A percentile compares a stretch with the other conserved stretches of the same genome.
Evolutionary conservation across 2,113 vertebrate genomes (phyloP).

Genomic region (Phyllostomus hastatus): DNA sequence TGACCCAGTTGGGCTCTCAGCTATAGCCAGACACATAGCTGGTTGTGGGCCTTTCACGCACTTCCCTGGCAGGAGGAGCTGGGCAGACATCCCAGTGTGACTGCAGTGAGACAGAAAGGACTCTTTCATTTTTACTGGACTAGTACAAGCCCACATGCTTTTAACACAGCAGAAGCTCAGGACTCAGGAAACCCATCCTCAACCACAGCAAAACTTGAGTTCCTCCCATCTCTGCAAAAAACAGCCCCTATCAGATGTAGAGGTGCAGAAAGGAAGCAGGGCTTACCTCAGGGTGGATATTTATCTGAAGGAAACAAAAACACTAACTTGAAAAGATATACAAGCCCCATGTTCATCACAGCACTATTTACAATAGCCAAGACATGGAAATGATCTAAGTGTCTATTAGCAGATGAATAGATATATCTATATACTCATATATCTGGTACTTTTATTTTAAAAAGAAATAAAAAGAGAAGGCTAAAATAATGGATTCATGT

Average conservation of each 20-base stretch:
- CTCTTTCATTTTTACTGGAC: neutral
- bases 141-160: neutral
- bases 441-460: neutral
- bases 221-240: neutral
- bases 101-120: fast-evolving
- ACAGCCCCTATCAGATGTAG: neutral
- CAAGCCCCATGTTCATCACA: neutral
- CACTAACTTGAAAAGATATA: neutral
- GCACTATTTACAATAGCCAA: neutral
- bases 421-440: no score
- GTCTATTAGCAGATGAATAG: neutral
- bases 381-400: neutral
- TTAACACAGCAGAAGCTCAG: neutral
- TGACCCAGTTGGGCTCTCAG: neutral
- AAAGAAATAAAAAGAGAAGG: neutral
- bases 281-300: neutral
- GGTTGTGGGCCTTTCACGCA: fast-evolving
- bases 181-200: neutral
- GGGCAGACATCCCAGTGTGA: neutral
- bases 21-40: neutral
- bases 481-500: neutral
- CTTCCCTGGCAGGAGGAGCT: neutral
- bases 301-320: neutral
- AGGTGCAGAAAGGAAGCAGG: neutral
- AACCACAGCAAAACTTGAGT: neutral